phyloP scores from a whole-genome alignment of 2,797 vertebrate genomes.

The Myoxocephalus aenaeus region DNA sequence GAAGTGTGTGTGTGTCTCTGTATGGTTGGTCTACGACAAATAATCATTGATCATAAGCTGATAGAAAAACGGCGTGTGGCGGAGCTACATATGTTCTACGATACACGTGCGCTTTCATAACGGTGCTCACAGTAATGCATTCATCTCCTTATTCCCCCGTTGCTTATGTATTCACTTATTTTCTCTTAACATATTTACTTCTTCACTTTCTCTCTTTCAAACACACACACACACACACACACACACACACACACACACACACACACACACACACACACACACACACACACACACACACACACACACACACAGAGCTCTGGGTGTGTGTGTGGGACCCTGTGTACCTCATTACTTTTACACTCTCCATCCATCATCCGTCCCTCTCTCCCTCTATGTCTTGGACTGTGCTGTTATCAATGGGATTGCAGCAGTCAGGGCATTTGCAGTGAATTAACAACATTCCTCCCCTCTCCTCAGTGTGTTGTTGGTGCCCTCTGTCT shows the following conservation, averaged over 20 bases:
- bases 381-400: slow-evolving; percentile 19
- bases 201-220: slow-evolving; percentile 1
- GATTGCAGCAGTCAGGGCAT: slow-evolving; percentile 65
- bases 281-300: slow-evolving; percentile 16
- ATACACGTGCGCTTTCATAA: slow-evolving; percentile 56
- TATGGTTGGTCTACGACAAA: neutral
- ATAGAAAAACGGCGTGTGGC: neutral
- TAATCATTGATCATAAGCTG: slow-evolving; percentile 14
- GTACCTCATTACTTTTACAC: slow-evolving; percentile 34
- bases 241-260: slow-evolving; percentile 9
- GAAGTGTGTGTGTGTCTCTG: neutral
- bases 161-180: neutral
- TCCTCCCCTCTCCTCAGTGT: slow-evolving; percentile 34
- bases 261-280: slow-evolving; percentile 19
- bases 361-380: slow-evolving; percentile 31
- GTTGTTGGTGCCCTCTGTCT: slow-evolving; percentile 71
- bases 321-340: neutral
- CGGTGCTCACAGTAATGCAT: slow-evolving; percentile 21
- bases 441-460: slow-evolving; percentile 47
- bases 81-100: slow-evolving; percentile 5
- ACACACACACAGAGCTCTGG: too few species aligned
- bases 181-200: neutral
- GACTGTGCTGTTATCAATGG: slow-evolving; percentile 42
- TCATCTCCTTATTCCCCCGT: slow-evolving; percentile 13
- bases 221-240: slow-evolving; percentile 10